Evolutionary conservation across 2,888 invertebrate species (phyloP), one percentile per base, ranked within the genome.

Genomic region (Charanyca ferruginea): DNA sequence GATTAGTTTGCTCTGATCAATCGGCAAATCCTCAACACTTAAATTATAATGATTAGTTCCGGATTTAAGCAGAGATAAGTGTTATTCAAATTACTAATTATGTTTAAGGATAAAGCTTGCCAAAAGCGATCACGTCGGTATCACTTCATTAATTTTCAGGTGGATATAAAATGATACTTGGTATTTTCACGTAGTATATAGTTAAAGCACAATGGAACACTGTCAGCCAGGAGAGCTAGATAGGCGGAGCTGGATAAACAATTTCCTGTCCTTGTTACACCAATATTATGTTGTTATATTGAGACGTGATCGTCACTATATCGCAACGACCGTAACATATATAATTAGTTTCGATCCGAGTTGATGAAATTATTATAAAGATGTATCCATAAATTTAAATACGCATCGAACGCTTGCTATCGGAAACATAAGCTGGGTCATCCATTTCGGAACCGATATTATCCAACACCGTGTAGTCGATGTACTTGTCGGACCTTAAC

Each of bases 401-500:
- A 42, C 63, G 70, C 70, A 52, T 66, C 25, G 49, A 55, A 58
- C 41, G 64, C 20, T 67, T 60, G 44, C 65, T 52, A 28, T 62
- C 66, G 45, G 55, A 65, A 67, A 67, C 49, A 35, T 71, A 63
- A 68, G 62, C 61, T 49, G 49, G 41, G 60, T 47, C 38, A 28
- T 65, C 60, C 66, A 80, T 81, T 44, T 88, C 73, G 1, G 38
- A 16, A 16, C 84, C 83, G 57, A 79, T 84, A 49, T 78, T 66
- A 63, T 91, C 90, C 62, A 91, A 80, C 63, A 91, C 89, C 75
- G 90, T 73, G 69, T 81, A 91, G 58, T 91, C 90, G 73, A 88
- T 81, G 77, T 74, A 75, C 57, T 89, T 90, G 47, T 87, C 84
- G 7, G 92, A 91, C 41, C 90, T 89, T 85, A 91, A 86, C 65